These are phyloP conservation scores for Apostichopus californicus DNA, from an alignment of 35 echinoderm and acorn worm genomes.

Conservation along the genomic window DNA sequence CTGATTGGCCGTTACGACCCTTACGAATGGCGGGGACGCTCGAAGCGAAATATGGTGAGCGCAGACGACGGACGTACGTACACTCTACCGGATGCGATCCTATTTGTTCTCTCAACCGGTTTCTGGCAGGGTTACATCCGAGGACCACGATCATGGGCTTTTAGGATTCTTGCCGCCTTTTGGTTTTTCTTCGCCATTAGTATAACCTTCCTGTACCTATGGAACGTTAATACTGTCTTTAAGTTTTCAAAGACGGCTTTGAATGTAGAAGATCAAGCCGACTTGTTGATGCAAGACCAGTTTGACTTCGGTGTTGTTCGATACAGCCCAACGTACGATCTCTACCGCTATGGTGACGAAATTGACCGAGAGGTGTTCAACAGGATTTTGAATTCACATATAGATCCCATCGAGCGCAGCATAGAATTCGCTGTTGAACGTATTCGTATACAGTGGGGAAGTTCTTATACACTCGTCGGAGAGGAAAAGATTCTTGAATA, in stretches of 20 bases:
- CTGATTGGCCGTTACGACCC: conserved; percentile 53
- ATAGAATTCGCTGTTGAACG: conserved; percentile 64
- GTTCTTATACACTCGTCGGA: conserved; percentile 74
- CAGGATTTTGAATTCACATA: conserved; percentile 65
- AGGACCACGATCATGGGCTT: conserved; percentile 64
- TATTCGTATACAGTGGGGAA: conserved; percentile 69
- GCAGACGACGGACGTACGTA: conserved; percentile 69
- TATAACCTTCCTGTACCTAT: conserved; percentile 70
- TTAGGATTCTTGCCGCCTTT: conserved; percentile 60
- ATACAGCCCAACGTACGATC: conserved; percentile 72
- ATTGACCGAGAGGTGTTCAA: conserved; percentile 49
- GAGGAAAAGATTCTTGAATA: conserved; percentile 71
- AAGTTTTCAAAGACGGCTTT: conserved; percentile 59
- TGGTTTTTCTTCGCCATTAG: conserved; percentile 78
- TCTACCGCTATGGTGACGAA: conserved; percentile 60
- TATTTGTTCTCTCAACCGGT: conserved; percentile 47
- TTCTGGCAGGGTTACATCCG: conserved; percentile 73
- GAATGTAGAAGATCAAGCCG: conserved; percentile 25
- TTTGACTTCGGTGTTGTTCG: conserved; percentile 74
- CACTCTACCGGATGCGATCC: conserved; percentile 54
- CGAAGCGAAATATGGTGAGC: conserved; percentile 43
- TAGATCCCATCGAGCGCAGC: conserved; percentile 62
- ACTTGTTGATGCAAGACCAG: conserved; percentile 70
- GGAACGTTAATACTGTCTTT: conserved; percentile 67
- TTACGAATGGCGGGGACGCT: conserved; percentile 61